These are phyloP conservation scores for Uropetala carovei DNA, from an alignment of 2,888 invertebrate species.

Conservation along the genomic window DNA sequence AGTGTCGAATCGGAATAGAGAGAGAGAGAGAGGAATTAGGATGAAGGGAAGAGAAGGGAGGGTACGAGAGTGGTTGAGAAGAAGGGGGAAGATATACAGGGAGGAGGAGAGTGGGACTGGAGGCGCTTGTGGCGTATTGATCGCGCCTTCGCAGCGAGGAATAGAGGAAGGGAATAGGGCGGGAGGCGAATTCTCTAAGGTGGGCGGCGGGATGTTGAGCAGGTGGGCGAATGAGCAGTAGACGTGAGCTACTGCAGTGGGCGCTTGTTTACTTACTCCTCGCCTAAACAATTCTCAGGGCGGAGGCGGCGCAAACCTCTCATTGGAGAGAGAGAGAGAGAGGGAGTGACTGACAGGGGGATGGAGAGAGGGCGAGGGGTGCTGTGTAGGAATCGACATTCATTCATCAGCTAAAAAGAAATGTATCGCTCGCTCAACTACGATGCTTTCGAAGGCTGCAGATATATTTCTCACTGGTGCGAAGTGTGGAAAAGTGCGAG, in stretches of 20 bases:
- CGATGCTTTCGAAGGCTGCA: too few species aligned
- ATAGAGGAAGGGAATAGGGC: slow-evolving; percentile 31
- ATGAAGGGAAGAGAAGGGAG: background rate
- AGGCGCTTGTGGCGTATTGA: slow-evolving; percentile 55
- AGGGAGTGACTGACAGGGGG: too few species aligned
- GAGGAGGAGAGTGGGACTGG: background rate
- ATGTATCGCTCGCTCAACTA: too few species aligned
- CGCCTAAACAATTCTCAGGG: background rate
- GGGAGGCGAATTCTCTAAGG: background rate
- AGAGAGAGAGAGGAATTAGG: too few species aligned
- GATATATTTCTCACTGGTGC: too few species aligned
- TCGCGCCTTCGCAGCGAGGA: slow-evolving; percentile 20
- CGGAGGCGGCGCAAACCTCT: background rate
- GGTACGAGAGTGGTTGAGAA: background rate
- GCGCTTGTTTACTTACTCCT: background rate
- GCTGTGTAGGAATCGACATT: too few species aligned
- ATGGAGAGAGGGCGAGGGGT: too few species aligned
- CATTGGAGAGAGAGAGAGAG: too few species aligned
- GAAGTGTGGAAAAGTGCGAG: too few species aligned
- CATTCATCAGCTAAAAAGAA: too few species aligned
- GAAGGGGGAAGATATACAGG: background rate
- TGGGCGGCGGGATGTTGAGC: too few species aligned
- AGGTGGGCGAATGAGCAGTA: background rate
- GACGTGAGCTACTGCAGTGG: slow-evolving; percentile 11
- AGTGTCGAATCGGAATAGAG: too few species aligned